Evolutionary conservation across 1,140 invertebrate genomes (phyloP), one percentile per base, ranked within the genome.

Genomic region (Lepidostoma basale): DNA sequence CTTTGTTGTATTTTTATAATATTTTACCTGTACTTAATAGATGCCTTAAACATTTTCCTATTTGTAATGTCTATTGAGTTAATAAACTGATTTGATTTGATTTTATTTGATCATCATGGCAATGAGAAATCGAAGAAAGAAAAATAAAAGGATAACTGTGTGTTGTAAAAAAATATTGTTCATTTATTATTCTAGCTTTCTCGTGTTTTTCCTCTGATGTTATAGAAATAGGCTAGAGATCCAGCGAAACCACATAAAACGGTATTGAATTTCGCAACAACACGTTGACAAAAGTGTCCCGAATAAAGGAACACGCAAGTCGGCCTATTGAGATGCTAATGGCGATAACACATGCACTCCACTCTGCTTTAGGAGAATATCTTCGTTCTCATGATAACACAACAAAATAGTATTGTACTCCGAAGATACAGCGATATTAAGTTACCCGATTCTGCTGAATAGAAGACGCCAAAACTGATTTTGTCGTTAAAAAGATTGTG

Each of bases 281-380:
- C n/a, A 14, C 36, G 33, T 49, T 56, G 62, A 72, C 70, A 72
- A 72, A 65, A 69, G 70, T 67, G 68, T 68, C 26, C 26, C 45
- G 40, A 69, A 68, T 62, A 64, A 56, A 36, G 47, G 36, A 67
- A 26, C 65, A 47, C 45, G 59, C 70, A 69, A 44, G 49, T 56
- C 45, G 18, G 28, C 30, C 66, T 56, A 62, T 72, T 72, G 66
- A 68, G 39, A 72, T 72, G 70, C 67, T 72, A 72, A 72, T 72
- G 63, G 67, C 26, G 18, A 20, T 40, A 44, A 67, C 47, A 62
- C 70, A 64, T 72, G 70, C 70, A 72, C 70, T 68, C 44, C 66
- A 49, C 49, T 63, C 25, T 9, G 12, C 36, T 12, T 10, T n/a
- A n/a, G 36, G 22, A 49, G 20, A 56, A 14, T 56, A 56, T 33